Percentiles rank a stretch among this genome's conserved stretches.
Conservation (phyloP, 1,140 invertebrate species). For the Drosophila punjabiensis region DNA sequence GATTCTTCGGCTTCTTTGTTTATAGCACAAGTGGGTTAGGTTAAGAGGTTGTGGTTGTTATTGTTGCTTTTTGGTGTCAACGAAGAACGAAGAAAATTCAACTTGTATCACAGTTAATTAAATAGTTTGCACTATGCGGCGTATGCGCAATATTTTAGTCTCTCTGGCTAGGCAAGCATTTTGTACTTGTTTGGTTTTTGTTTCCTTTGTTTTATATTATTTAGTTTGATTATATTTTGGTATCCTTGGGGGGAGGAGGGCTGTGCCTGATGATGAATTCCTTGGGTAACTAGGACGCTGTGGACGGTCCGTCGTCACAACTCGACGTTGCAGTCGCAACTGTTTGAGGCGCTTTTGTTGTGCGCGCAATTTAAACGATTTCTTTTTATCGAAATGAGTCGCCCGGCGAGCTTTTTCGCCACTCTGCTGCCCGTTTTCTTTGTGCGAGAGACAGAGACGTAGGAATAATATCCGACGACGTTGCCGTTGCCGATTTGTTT, state of each 20-base stretch:
- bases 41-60: constrained; percentile 23
- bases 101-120: constrained; percentile 71
- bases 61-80: constrained; percentile 22
- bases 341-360: constrained; percentile 74
- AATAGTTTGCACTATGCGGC: constrained; percentile 64
- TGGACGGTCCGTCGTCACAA: constrained; percentile 64
- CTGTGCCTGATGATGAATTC: constrained; percentile 6
- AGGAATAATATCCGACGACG: constrained; percentile 47
- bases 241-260: constrained; percentile 29
- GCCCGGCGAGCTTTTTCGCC: constrained; percentile 58
- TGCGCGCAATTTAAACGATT: constrained; percentile 82
- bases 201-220: constrained; percentile 16
- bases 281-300: constrained; percentile 46
- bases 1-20: constrained; percentile 9
- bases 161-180: constrained; percentile 62
- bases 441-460: constrained; percentile 43
- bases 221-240: constrained; percentile 6
- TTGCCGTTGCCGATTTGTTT: constrained; percentile 71
- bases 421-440: constrained; percentile 49
- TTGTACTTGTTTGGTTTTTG: constrained; percentile 46
- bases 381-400: constrained; percentile 76
- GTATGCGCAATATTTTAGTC: constrained; percentile 59
- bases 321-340: constrained; percentile 77
- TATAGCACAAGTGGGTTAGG: constrained; percentile 14
- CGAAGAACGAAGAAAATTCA: constrained; percentile 41